phyloP scores from a whole-genome alignment of 2,888 invertebrate species.

The Brassicogethes aeneus region DNA sequence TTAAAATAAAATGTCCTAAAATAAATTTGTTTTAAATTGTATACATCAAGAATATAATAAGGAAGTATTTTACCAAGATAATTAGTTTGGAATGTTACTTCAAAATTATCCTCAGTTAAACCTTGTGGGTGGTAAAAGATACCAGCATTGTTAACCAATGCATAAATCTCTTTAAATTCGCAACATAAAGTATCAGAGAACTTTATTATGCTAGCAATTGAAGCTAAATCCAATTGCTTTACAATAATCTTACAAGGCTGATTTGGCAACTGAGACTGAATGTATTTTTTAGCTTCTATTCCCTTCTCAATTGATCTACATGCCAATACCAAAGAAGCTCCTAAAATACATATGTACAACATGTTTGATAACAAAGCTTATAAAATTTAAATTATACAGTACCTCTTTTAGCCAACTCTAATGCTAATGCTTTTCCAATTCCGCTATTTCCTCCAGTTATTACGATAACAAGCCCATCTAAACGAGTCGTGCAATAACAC shows the following conservation, averaged over 20 bases:
- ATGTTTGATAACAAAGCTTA: constrained; percentile 32
- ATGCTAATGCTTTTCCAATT: constrained; percentile 48
- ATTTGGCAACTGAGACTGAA: constrained; percentile 28
- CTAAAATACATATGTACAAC: too few species aligned
- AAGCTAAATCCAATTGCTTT: constrained; percentile 36
- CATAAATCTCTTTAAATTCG: constrained; percentile 36
- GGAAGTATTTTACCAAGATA: constrained; percentile 44
- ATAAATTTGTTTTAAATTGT: constrained; percentile 2
- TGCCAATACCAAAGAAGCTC: constrained; percentile 47
- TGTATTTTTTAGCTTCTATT: constrained; percentile 38
- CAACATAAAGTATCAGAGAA: constrained; percentile 32
- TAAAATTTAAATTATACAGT: too few species aligned
- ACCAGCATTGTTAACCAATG: constrained; percentile 47
- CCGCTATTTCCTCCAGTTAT: constrained; percentile 52
- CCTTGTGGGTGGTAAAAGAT: constrained; percentile 44
- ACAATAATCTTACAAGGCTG: constrained; percentile 27
- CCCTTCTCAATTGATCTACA: constrained; percentile 45
- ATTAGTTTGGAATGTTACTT: constrained; percentile 48
- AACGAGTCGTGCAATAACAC: constrained; percentile 31
- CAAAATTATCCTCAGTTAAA: constrained; percentile 44
- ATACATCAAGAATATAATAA: constrained; percentile 5
- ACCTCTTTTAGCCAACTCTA: constrained; percentile 44
- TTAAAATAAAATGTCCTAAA: constrained; percentile 40
- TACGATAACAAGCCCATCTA: constrained; percentile 44
- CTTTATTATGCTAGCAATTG: constrained; percentile 33